Evolutionary conservation across 2,797 vertebrate species (phyloP).

Genomic region (Myiotriccus ornatus): DNA sequence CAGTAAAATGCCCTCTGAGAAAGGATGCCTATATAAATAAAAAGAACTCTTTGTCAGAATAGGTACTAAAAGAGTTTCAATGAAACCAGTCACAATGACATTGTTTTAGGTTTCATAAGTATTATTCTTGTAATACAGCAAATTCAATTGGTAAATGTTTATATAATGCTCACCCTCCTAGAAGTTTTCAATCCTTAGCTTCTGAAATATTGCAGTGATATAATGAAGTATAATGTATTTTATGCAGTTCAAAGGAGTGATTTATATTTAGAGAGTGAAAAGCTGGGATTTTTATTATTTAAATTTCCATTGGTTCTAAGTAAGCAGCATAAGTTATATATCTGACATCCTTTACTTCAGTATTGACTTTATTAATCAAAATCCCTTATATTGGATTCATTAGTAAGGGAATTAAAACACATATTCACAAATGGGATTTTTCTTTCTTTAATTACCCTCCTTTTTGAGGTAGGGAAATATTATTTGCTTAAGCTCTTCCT

Average conservation of each 20-base stretch:
- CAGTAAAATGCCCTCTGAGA: constrained; percentile 3
- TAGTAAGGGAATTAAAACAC: background rate
- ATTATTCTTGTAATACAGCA: background rate
- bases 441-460: background rate
- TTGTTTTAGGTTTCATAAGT: background rate
- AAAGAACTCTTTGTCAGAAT: constrained; percentile 2
- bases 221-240: background rate
- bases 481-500: background rate
- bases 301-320: background rate
- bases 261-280: background rate
- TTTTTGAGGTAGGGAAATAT: background rate
- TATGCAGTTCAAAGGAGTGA: background rate
- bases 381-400: background rate
- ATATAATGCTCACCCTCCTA: background rate
- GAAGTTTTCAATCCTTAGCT: background rate
- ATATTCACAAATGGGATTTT: background rate
- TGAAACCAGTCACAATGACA: background rate
- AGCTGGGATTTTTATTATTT: background rate
- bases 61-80: background rate
- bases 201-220: background rate
- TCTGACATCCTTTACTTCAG: background rate
- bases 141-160: background rate
- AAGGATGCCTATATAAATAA: background rate
- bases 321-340: background rate
- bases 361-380: background rate